phyloP scores from a whole-genome alignment of 37 sponge, comb jelly and placozoan species.

The Lycopodina hypogea region DNA sequence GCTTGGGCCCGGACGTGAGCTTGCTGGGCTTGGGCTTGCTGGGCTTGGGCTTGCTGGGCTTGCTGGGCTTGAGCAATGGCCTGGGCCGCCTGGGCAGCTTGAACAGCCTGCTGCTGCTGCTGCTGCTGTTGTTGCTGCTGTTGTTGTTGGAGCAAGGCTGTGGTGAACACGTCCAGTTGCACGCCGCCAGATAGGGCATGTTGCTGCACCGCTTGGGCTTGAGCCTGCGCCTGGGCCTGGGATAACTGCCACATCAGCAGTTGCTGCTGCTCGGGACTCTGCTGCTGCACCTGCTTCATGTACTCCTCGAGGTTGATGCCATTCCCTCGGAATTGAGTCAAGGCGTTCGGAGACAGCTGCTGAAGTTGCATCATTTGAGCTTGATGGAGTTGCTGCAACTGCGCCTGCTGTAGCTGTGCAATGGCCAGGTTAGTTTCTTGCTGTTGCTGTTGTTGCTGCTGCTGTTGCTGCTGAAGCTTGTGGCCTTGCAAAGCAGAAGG shows the following conservation, averaged over 20 bases:
- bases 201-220: constrained; percentile 8
- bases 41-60: constrained; percentile 7
- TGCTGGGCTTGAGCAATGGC: background rate
- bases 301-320: constrained; percentile 37
- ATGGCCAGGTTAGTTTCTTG: constrained; percentile 7
- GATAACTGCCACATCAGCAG: background rate
- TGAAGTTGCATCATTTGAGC: constrained; percentile 19
- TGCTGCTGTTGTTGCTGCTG: constrained; percentile 36
- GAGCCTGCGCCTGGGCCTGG: background rate
- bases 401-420: constrained; percentile 16
- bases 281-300: constrained; percentile 37
- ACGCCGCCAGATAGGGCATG: constrained; percentile 13
- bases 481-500: background rate
- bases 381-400: constrained; percentile 29
- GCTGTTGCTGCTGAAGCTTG: constrained; percentile 7
- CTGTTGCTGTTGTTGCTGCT: constrained; percentile 22
- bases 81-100: constrained; percentile 8
- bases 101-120: constrained; percentile 25
- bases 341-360: constrained; percentile 24
- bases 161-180: constrained; percentile 26
- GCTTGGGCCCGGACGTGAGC: constrained; percentile 33
- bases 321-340: background rate
- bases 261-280: background rate
- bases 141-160: constrained; percentile 42
- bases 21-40: constrained; percentile 23